phyloP scores from a whole-genome alignment of 92 coral and sea anemone species.

The Zoanthus solanderi region DNA sequence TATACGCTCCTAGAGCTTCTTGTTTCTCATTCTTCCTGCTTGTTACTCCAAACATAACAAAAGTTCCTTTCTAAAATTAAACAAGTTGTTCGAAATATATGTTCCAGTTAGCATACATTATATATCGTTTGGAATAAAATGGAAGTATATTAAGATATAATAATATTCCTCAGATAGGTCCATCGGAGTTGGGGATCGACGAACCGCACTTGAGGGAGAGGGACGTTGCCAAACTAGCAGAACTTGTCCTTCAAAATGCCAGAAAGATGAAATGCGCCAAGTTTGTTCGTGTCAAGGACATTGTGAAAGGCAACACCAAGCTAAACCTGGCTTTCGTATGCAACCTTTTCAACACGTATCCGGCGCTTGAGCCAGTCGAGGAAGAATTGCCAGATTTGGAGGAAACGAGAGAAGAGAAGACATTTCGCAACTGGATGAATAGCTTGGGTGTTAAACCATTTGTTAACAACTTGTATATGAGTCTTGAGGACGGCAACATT shows the following conservation, averaged over 20 bases:
- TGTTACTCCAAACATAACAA: too few relatives aligned
- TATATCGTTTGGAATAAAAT: neutral
- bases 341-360: constrained; percentile 84
- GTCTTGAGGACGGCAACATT: constrained; percentile 87
- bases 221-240: constrained; percentile 85
- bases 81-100: neutral
- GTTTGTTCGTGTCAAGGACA: constrained; percentile 89
- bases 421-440: constrained; percentile 98
- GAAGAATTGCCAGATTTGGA: constrained; percentile 85
- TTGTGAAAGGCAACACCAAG: constrained; percentile 88
- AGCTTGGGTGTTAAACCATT: constrained; percentile 96
- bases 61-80: too few relatives aligned
- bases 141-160: neutral
- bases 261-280: constrained; percentile 85
- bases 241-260: constrained; percentile 90
- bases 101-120: neutral
- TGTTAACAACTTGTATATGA: constrained; percentile 80
- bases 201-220: constrained; percentile 81
- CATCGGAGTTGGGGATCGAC: constrained; percentile 70
- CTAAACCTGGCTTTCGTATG: constrained; percentile 94
- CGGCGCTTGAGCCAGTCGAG: constrained; percentile 82
- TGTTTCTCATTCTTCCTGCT: too few relatives aligned
- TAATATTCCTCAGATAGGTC: constrained; percentile 73
- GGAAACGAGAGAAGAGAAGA: constrained; percentile 97
- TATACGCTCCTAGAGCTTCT: too few relatives aligned